Evolutionary conservation across 1,140 invertebrate species (phyloP).

Genomic region (Meloidogyne hapla): DNA sequence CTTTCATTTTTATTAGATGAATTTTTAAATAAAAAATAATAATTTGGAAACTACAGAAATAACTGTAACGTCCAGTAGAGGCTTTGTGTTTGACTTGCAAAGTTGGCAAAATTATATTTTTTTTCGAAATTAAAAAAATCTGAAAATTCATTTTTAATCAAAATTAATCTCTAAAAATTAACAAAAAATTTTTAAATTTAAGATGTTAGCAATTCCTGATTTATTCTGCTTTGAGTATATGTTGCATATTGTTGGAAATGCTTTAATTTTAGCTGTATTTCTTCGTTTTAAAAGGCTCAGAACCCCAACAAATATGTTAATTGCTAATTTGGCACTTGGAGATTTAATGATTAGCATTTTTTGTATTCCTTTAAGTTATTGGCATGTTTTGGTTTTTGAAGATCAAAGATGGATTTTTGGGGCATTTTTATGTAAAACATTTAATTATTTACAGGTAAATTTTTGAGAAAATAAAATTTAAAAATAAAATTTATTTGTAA

Average conservation of each 20-base stretch:
- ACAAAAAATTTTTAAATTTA: conserved; percentile 16
- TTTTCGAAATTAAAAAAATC: not conserved
- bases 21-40: not conserved
- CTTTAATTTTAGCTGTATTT: conserved; percentile 60
- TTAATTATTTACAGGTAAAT: conserved; percentile 54
- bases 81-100: conserved; percentile 1
- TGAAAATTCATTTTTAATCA: no score
- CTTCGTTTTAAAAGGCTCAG: conserved; percentile 56
- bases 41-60: not conserved
- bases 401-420: conserved; percentile 64
- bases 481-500: no score
- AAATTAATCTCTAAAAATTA: no score
- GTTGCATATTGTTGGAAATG: conserved; percentile 58
- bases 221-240: conserved; percentile 54
- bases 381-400: conserved; percentile 63
- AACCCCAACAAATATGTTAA: conserved; percentile 61
- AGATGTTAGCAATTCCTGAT: conserved; percentile 59
- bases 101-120: not conserved
- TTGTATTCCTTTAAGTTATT: conserved; percentile 62
- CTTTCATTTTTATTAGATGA: not conserved
- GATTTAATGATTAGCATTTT: conserved; percentile 58
- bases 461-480: not conserved
- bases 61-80: not conserved
- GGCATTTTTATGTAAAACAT: conserved; percentile 55
- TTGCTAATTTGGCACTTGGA: conserved; percentile 47